Conservation (phyloP, 1,140 invertebrate genomes). For the Helicorthomorpha holstii region DNA sequence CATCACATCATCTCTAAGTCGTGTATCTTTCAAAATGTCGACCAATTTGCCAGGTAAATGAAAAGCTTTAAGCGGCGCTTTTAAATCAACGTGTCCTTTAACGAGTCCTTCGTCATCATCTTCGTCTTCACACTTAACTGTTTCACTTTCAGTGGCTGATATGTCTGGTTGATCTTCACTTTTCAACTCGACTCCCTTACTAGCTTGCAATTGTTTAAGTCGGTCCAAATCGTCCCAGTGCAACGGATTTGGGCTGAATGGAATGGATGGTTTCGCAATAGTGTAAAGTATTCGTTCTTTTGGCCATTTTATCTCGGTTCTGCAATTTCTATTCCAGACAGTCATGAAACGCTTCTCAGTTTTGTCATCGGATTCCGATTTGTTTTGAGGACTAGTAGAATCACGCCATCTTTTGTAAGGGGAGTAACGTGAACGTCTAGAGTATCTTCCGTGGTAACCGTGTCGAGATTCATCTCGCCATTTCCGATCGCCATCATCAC, state of each 20-base stretch:
- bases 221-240: background rate
- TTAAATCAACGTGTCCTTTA: no score
- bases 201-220: background rate
- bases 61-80: no score
- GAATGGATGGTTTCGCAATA: constrained; percentile 9
- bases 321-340: background rate
- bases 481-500: no score
- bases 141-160: background rate
- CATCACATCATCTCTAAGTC: no score
- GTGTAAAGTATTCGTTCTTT: constrained; percentile 13
- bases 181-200: background rate
- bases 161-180: background rate
- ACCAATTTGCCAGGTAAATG: no score
- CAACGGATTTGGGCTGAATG: constrained; percentile 14
- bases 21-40: no score
- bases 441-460: no score
- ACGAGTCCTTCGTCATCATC: background rate
- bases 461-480: no score
- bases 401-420: no score
- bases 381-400: no score
- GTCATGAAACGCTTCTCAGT: background rate
- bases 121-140: background rate
- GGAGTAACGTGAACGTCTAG: no score
- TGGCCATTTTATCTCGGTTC: constrained; percentile 8
- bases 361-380: background rate